Evolutionary conservation across 2,888 invertebrate species (phyloP).

Genomic region (Orthosia incerta): DNA sequence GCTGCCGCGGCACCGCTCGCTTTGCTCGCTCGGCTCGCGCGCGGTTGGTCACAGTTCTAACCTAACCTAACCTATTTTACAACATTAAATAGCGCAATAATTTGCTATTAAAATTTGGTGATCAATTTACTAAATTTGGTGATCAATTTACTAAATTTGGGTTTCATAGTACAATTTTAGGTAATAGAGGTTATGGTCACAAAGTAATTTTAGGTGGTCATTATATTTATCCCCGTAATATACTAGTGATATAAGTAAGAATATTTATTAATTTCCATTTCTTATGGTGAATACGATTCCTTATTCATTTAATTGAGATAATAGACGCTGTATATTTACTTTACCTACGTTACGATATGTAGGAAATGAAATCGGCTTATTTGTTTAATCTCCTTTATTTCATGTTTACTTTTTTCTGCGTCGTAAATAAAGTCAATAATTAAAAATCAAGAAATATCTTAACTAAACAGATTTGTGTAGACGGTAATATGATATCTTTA

Average conservation of each 20-base stretch:
- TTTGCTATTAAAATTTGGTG: too few species aligned
- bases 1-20: too few species aligned
- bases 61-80: too few species aligned
- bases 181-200: too few species aligned
- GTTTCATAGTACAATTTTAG: too few species aligned
- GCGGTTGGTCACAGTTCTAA: too few species aligned
- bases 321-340: slow-evolving; percentile 14
- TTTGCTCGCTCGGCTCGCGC: too few species aligned
- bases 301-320: slow-evolving; percentile 24
- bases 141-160: too few species aligned
- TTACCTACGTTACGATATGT: slow-evolving; percentile 31
- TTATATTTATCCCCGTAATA: too few species aligned
- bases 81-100: too few species aligned
- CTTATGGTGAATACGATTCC: slow-evolving; percentile 24
- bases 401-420: slow-evolving; percentile 47
- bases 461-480: slow-evolving; percentile 58
- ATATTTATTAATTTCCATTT: slow-evolving; percentile 35
- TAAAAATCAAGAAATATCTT: slow-evolving; percentile 54
- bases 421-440: slow-evolving; percentile 47
- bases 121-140: too few species aligned
- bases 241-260: slow-evolving; percentile 11
- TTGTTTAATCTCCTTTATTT: slow-evolving; percentile 35
- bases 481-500: slow-evolving; percentile 71
- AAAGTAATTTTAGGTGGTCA: too few species aligned
- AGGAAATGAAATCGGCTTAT: slow-evolving; percentile 51